Evolutionary conservation across 2,113 vertebrate genomes (phyloP).

Genomic region (Origma solitaria): DNA sequence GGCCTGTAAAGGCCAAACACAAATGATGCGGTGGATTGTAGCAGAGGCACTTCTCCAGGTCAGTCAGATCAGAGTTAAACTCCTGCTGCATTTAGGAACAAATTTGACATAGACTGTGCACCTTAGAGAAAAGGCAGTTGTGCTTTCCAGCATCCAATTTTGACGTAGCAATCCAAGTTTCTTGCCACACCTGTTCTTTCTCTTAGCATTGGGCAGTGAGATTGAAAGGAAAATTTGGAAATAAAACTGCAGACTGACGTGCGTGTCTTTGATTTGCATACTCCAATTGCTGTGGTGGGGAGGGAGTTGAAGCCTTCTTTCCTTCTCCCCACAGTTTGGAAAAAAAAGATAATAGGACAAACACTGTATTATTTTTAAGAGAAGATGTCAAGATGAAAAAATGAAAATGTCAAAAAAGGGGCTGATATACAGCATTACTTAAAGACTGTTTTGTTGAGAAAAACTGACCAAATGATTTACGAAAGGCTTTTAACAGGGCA

Average conservation of each 20-base stretch:
- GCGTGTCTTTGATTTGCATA: conserved; percentile 2
- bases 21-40: neutral
- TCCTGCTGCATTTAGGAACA: neutral
- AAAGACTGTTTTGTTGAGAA: conserved; percentile 68
- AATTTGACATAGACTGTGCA: neutral
- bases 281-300: neutral
- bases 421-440: conserved; percentile 74
- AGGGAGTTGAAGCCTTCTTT: neutral
- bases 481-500: conserved; percentile 71
- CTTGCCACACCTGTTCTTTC: neutral
- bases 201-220: neutral
- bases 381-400: conserved; percentile 74
- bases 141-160: neutral
- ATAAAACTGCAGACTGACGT: neutral
- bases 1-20: neutral
- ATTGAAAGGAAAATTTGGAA: neutral
- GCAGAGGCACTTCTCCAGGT: neutral
- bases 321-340: neutral
- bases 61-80: neutral
- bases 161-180: neutral
- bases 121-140: neutral
- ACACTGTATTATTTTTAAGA: conserved; percentile 72
- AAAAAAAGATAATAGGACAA: conserved; percentile 71
- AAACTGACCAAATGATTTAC: conserved; percentile 78
- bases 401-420: conserved; percentile 72